Base-by-base conservation (phyloP, 2,888 invertebrate species). In the Cheilosia pagana region DNA sequence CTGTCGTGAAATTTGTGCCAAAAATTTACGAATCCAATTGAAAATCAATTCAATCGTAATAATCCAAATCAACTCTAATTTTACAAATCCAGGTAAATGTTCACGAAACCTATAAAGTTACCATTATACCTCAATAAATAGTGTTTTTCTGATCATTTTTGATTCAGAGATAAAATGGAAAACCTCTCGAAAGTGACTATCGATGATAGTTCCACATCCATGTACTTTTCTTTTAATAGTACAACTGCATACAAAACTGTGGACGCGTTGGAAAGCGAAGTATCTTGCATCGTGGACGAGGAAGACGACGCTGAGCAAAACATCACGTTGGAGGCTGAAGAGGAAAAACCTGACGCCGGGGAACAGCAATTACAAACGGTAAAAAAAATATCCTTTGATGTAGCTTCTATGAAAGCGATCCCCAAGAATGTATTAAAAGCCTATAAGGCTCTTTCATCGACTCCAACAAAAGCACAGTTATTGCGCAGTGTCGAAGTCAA, bases 401-500 rank as follows among this genome's bases (percentile, higher is more conserved):
- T 25, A 2, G 77, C 82, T 0, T 67, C 82, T 0, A 6, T 35
- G 12, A 82, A 72, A 45, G 35, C 60, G 1, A 23, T 72, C 39
- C 72, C 82, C 3, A 77, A 76, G 45, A 90, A 89, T 50, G 86
- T 90, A 3, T 50, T 91, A 0, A 88, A 86, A 12, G 88, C 89
- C 35, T 90, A 89, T 86, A 90, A 90, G 6, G 89, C 88, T 0
- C 62, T 89, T 6, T 87, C 89, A 59, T 91, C 91, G 3, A 91
- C 91, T 0, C 91, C 91, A 0, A 89, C 90, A 0, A 90, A 87
- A 67, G 88, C 87, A 1, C 87, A 88, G 12, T 43, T 88, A 1
- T n/a, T 87, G n/a, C 87, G 87, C 16, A 87, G 86, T 14, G 88
- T 88, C 3, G 87, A 88, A 57, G 59, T 88, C 0, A 76, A 70